phyloP scores from a whole-genome alignment of 2,797 vertebrate species.

The Semaprochilodus insignis region DNA sequence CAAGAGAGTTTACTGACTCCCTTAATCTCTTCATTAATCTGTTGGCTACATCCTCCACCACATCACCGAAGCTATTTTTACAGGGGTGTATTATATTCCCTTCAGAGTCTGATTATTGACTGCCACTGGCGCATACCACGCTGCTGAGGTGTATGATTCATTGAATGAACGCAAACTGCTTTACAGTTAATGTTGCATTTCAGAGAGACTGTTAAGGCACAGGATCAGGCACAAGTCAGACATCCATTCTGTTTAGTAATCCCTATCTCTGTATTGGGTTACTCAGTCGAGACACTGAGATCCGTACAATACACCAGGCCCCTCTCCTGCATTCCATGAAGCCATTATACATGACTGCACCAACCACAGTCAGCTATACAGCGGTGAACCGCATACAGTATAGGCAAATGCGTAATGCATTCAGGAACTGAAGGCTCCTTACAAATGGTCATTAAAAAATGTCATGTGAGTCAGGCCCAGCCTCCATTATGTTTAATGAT shows the following conservation, averaged over 20 bases:
- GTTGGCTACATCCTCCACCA: not conserved
- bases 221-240: constrained; percentile 43
- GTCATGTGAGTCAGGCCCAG: not conserved
- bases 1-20: not conserved
- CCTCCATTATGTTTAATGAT: not conserved
- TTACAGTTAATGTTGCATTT: constrained; percentile 46
- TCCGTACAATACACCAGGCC: constrained; percentile 38
- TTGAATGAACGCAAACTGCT: constrained; percentile 33
- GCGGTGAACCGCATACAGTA: constrained; percentile 3
- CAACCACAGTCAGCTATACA: constrained; percentile 18
- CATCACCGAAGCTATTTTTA: not conserved
- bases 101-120: not conserved
- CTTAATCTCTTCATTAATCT: constrained; percentile 8
- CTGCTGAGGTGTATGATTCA: constrained; percentile 19
- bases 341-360: constrained; percentile 33
- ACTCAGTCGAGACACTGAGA: constrained; percentile 41
- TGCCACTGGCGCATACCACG: constrained; percentile 14
- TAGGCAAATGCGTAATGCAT: constrained; percentile 1
- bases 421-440: constrained; percentile 3
- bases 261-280: constrained; percentile 39
- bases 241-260: constrained; percentile 50
- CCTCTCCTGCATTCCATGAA: constrained; percentile 30
- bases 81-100: constrained; percentile 1
- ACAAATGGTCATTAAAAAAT: constrained; percentile 9
- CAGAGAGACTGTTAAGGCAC: constrained; percentile 33